A percentile compares a stretch with the other conserved stretches of the same genome.
These are phyloP conservation scores for Eueremaeus valkanovi DNA, from an alignment of 2,888 invertebrate genomes.

Conservation along the genomic window DNA sequence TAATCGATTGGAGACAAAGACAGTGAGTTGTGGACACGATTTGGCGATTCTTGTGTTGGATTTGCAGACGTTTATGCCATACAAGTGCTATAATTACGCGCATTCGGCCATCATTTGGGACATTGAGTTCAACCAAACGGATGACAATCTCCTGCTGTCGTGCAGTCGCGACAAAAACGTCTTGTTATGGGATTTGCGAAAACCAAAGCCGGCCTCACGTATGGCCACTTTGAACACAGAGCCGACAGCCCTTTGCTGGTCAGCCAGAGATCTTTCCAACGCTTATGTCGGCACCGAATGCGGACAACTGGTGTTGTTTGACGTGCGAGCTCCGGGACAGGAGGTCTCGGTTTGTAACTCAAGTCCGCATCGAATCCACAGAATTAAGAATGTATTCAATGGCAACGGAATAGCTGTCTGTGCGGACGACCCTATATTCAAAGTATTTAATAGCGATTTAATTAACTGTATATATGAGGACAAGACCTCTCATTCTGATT, in stretches of 20 bases:
- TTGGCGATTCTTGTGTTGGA: constrained; percentile 20
- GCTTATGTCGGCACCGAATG: neutral
- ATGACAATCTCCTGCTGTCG: constrained; percentile 27
- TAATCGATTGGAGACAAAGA: constrained; percentile 6
- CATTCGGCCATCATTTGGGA: constrained; percentile 35
- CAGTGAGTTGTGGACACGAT: constrained; percentile 19
- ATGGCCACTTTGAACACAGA: neutral
- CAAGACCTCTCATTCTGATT: constrained; percentile 12
- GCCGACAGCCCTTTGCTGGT: constrained; percentile 33
- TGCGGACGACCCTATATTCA: neutral
- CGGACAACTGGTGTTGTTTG: neutral
- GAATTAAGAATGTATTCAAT: constrained; percentile 14
- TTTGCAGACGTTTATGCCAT: constrained; percentile 18
- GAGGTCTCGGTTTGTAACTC: neutral
- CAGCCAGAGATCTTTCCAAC: neutral
- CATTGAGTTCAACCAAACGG: neutral
- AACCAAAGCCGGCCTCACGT: neutral
- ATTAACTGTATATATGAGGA: constrained; percentile 2
- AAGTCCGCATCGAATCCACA: neutral
- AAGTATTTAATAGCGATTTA: neutral
- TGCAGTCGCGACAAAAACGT: constrained; percentile 33
- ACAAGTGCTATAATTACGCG: constrained; percentile 6
- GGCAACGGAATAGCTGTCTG: neutral
- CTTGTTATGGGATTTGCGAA: constrained; percentile 36
- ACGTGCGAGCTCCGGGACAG: neutral